Evolutionary conservation across 1,140 invertebrate genomes (phyloP).

Genomic region (Arion vulgaris): DNA sequence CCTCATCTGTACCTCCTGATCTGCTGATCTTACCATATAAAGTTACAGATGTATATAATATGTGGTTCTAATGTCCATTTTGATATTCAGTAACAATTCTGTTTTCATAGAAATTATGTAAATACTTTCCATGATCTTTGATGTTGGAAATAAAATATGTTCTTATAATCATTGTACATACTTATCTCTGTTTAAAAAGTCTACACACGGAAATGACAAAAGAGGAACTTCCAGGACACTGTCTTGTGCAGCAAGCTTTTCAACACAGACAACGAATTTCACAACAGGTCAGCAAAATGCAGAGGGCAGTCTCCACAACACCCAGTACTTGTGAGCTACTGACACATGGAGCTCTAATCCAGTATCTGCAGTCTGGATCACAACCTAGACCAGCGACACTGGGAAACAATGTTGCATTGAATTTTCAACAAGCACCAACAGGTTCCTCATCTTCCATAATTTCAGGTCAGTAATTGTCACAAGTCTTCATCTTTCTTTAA

Average conservation of each 20-base stretch:
- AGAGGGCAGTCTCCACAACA: slow-evolving; percentile 6
- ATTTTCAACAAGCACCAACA: background rate
- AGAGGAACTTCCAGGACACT: slow-evolving; percentile 4
- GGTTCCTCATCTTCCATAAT: background rate
- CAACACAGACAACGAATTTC: slow-evolving; percentile 28
- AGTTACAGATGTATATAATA: no score
- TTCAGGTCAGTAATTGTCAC: background rate
- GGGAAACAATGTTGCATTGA: background rate
- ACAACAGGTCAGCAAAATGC: slow-evolving; percentile 35
- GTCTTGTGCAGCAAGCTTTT: slow-evolving; percentile 37
- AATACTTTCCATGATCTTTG: no score
- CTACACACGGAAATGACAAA: background rate
- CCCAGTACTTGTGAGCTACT: background rate
- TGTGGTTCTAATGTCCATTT: no score
- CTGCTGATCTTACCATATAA: no score
- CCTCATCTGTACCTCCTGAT: no score
- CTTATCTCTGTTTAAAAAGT: background rate
- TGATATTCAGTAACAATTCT: no score
- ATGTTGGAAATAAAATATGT: no score
- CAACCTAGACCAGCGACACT: background rate
- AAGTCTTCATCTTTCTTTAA: no score
- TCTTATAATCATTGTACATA: background rate
- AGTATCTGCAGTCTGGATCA: background rate
- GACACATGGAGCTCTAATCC: background rate
- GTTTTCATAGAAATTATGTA: no score